These are phyloP conservation scores for Momotus momota DNA, from an alignment of 2,797 vertebrate species.

Conservation along the genomic window DNA sequence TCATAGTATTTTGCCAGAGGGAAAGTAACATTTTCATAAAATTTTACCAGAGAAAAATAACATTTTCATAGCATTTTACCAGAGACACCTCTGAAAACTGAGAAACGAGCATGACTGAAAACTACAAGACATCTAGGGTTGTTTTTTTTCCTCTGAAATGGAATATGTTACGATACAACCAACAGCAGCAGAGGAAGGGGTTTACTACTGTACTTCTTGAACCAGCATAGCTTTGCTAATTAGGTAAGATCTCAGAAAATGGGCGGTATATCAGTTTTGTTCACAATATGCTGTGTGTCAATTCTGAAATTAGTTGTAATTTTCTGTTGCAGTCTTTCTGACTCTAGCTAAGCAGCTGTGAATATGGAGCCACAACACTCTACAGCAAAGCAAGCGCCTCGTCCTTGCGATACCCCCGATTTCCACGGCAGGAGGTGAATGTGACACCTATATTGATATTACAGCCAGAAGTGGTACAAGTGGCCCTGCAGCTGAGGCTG, in stretches of 20 bases:
- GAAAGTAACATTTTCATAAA: no score
- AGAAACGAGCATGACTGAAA: background rate
- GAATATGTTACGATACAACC: background rate
- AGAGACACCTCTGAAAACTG: background rate
- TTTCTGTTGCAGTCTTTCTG: background rate
- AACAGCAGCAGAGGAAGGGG: background rate
- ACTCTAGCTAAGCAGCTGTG: background rate
- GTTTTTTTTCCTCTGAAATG: background rate
- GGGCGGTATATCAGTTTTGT: background rate
- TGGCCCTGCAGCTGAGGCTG: background rate
- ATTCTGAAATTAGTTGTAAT: background rate
- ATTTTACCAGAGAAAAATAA: no score
- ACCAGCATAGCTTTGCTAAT: background rate
- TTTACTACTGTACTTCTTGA: background rate
- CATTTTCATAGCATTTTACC: background rate
- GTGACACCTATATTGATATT: background rate
- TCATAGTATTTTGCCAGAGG: no score
- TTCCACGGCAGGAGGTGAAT: constrained; percentile 30
- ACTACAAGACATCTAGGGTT: background rate
- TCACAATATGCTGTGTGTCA: background rate
- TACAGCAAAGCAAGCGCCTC: background rate
- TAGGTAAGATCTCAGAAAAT: background rate
- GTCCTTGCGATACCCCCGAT: background rate
- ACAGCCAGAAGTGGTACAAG: background rate
- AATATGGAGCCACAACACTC: background rate